A percentile compares a stretch with the other conserved stretches of the same genome.
These are phyloP conservation scores for Triplophysa dalaica DNA, from an alignment of 2,113 vertebrate species.

Conservation along the genomic window DNA sequence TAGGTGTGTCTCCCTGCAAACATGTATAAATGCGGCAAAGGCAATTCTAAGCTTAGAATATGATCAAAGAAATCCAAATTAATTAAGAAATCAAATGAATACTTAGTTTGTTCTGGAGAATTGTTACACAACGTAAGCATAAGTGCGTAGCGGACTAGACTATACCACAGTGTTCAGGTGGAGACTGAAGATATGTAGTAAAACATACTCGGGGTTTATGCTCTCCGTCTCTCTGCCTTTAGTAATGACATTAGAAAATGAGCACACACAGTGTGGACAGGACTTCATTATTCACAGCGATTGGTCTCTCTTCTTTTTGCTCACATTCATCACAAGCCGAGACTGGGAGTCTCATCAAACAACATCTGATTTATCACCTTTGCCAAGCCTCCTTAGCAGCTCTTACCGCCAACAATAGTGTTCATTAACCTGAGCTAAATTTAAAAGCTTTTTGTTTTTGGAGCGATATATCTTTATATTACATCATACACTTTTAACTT, in stretches of 20 bases:
- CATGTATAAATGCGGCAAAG: background rate
- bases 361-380: constrained; percentile 50
- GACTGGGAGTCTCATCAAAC: constrained; percentile 52
- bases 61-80: background rate
- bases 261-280: background rate
- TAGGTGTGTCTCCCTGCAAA: too few relatives aligned
- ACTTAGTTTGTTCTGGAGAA: constrained; percentile 11
- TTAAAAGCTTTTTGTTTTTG: constrained; percentile 17
- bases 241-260: constrained; percentile 19
- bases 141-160: background rate
- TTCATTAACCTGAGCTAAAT: constrained; percentile 39
- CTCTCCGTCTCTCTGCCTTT: constrained; percentile 6
- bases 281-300: constrained; percentile 25
- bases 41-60: background rate
- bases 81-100: background rate
- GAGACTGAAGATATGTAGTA: background rate
- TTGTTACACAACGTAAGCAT: background rate
- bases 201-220: background rate
- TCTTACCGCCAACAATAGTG: constrained; percentile 23
- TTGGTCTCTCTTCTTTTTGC: constrained; percentile 19
- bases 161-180: background rate
- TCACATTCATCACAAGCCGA: constrained; percentile 18
- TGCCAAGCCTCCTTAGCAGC: constrained; percentile 21
- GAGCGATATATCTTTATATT: background rate
- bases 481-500: background rate